Evolutionary conservation across 2,113 vertebrate species (phyloP), one percentile per base, ranked within the genome.

Genomic region (Alligator mississippiensis): DNA sequence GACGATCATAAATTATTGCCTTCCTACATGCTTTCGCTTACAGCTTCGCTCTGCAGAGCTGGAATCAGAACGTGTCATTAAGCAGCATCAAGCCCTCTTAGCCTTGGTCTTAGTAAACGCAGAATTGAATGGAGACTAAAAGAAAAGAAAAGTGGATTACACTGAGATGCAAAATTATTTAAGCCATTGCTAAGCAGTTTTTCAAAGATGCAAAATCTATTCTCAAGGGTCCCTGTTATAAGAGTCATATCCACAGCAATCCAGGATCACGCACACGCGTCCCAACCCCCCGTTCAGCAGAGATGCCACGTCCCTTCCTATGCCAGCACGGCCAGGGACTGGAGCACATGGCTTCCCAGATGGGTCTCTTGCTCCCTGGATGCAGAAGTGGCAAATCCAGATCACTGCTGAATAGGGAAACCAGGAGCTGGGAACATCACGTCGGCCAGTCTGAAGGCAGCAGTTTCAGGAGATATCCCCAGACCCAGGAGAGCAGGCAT

Each of bases 401-500:
- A 2, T 0, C 1, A 9, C 0, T 0, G 38, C 15, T 11, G 9
- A 63, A 66, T 16, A 3, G 25, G 3, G 57, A 30, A 34, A 72
- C 30, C 68, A 38, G 19, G 10, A 72, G 8, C 76, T 70, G 6
- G 75, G 66, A 54, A 18, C 21, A 22, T 60, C 18, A 30, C n/a
- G 21, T 55, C 30, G 30, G 1, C 34, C 3, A 3, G 4, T 4
- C 47, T 28, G 13, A 3, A 25, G 3, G 27, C 47, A 59, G 34
- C 1, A 1, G 13, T 1, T 47, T 61, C 12, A 55, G 59, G 28
- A 86, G 30, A n/a, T 2, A 55, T 15, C 1, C 27, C 30, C 63
- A 61, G 59, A 2, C 9, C 54, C 22, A 55, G 27, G 72, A 55
- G 58, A 18, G 15, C 54, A 76, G 30, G 63, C 16, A 21, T 12